Conservation (phyloP, 2,113 vertebrate species). For the Mobula birostris region DNA sequence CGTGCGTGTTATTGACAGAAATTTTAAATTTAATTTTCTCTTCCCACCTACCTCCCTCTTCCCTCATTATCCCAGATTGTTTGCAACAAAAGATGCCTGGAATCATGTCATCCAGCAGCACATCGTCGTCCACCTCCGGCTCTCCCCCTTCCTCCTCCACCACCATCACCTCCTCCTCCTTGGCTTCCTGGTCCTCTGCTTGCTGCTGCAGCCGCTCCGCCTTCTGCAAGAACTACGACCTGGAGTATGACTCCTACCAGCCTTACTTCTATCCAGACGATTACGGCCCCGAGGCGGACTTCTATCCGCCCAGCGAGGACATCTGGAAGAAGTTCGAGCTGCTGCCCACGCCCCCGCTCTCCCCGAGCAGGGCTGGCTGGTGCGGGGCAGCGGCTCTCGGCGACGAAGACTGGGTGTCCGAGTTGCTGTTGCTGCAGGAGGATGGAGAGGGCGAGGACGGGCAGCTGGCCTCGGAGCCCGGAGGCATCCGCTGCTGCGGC, state of each 20-base stretch:
- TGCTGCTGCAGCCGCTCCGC: neutral
- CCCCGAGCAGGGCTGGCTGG: conserved; percentile 83
- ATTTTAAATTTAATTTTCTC: neutral
- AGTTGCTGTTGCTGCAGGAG: conserved; percentile 67
- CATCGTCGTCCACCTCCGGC: conserved; percentile 36
- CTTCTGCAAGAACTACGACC: conserved; percentile 82
- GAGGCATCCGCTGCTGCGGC: neutral
- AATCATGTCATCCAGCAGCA: conserved; percentile 16
- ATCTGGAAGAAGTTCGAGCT: conserved; percentile 99
- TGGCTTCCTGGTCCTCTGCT: neutral
- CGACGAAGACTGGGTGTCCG: conserved; percentile 87
- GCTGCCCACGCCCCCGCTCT: conserved; percentile 88
- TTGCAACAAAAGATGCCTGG: conserved; percentile 8
- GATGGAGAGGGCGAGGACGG: conserved; percentile 55
- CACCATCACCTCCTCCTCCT: conserved; percentile 39
- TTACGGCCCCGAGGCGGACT: conserved; percentile 89
- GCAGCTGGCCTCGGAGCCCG: neutral
- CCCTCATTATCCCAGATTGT: neutral
- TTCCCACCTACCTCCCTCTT: neutral
- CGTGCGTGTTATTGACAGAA: neutral
- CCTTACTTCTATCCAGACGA: conserved; percentile 97
- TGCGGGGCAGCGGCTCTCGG: conserved; percentile 61
- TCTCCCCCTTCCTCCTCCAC: conserved; percentile 38
- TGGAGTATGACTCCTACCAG: conserved; percentile 95
- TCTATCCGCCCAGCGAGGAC: conserved; percentile 93